phyloP scores from a whole-genome alignment of 2,888 invertebrate species.

The Eulithis prunata region DNA sequence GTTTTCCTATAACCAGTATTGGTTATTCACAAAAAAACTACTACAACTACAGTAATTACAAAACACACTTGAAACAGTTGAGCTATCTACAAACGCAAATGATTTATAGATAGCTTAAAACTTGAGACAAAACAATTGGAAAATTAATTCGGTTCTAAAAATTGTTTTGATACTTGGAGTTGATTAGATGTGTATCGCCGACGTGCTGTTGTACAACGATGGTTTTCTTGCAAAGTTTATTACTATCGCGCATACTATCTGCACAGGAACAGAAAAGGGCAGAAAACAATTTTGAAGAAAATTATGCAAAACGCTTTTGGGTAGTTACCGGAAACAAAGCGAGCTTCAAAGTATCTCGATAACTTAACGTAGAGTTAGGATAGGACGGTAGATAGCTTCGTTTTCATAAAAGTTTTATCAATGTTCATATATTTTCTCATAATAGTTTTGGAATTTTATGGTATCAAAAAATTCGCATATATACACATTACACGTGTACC shows the following conservation, averaged over 20 bases:
- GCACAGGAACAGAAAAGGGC: constrained; percentile 20
- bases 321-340: constrained; percentile 27
- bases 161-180: neutral
- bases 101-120: no score
- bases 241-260: constrained; percentile 18
- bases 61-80: no score
- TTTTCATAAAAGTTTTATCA: constrained; percentile 9
- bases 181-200: neutral
- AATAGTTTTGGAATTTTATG: neutral
- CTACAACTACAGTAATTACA: no score
- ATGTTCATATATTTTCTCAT: neutral
- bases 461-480: no score
- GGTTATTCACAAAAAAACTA: no score
- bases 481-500: no score
- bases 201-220: neutral
- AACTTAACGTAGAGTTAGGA: constrained; percentile 19
- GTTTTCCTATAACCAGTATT: no score
- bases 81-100: no score
- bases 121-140: no score
- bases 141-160: no score
- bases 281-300: constrained; percentile 20
- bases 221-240: constrained; percentile 13
- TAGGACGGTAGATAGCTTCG: constrained; percentile 1
- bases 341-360: constrained; percentile 22
- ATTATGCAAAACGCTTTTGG: constrained; percentile 26